Conservation (phyloP, 2,113 vertebrate genomes). For the Tetraodon nigroviridis region DNA sequence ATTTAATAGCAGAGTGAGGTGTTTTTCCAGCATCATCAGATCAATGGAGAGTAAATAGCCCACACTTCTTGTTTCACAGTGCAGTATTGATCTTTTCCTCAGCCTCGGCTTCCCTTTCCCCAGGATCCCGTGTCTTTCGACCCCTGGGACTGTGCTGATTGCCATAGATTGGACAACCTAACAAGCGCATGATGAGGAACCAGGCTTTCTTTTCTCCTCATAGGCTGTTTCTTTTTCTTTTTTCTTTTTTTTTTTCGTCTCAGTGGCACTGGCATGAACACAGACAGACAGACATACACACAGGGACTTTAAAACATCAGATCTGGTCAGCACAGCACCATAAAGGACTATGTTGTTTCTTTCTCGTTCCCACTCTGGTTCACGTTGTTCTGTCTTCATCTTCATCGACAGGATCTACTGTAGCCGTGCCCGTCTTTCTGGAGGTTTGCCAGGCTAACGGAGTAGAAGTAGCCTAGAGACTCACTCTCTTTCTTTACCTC, state of each 20-base stretch:
- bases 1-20: constrained; percentile 97
- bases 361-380: constrained; percentile 60
- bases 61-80: constrained; percentile 97
- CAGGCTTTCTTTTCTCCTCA: constrained; percentile 75
- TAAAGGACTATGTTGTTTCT: constrained; percentile 79
- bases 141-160: constrained; percentile 97
- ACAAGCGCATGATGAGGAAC: constrained; percentile 97
- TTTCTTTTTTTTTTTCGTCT: constrained; percentile 59
- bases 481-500: constrained; percentile 56
- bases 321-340: constrained; percentile 79
- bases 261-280: constrained; percentile 79
- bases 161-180: constrained; percentile 99
- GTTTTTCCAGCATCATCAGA: constrained; percentile 99
- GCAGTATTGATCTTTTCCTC: constrained; percentile 98
- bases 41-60: constrained; percentile 99
- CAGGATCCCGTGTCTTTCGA: constrained; percentile 90
- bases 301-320: constrained; percentile 68
- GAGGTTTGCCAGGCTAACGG: constrained; percentile 61
- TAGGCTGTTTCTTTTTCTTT: constrained; percentile 70
- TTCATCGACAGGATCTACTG: constrained; percentile 48
- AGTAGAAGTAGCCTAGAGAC: constrained; percentile 52
- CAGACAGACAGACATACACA: constrained; percentile 74
- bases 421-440: constrained; percentile 55
- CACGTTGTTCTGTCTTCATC: constrained; percentile 55
- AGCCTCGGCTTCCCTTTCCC: constrained; percentile 88